A percentile compares a stretch with the other conserved stretches of the same genome.
These are phyloP conservation scores for Plusia festucae DNA, from an alignment of 2,888 invertebrate species.

Conservation along the genomic window DNA sequence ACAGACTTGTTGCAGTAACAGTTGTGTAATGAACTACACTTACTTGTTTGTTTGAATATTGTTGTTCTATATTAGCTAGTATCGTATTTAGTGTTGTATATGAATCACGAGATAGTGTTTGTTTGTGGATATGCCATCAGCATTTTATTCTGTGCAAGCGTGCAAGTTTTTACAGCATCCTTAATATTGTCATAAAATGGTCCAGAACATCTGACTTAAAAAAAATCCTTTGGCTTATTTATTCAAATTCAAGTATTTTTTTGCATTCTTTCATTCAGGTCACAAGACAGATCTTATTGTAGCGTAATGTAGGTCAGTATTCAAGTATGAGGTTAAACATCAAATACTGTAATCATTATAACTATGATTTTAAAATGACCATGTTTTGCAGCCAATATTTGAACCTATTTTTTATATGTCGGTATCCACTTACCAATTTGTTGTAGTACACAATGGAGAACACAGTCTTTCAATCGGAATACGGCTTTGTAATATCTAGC, in stretches of 20 bases:
- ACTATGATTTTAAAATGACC: background rate
- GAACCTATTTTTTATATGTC: background rate
- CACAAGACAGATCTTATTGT: too few species aligned
- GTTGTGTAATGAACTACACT: constrained; percentile 34
- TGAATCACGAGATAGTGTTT: background rate
- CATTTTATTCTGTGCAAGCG: too few species aligned
- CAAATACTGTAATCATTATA: background rate
- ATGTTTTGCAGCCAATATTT: background rate
- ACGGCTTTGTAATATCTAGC: constrained; percentile 56
- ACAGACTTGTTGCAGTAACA: constrained; percentile 34
- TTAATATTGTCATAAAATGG: background rate
- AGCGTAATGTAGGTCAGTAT: too few species aligned
- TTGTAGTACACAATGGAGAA: background rate
- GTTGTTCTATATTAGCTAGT: background rate
- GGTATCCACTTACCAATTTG: background rate
- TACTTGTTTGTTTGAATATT: constrained; percentile 38
- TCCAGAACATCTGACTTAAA: too few species aligned
- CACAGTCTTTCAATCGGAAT: constrained; percentile 36
- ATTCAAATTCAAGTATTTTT: too few species aligned
- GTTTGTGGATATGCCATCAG: background rate
- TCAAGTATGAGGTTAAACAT: background rate
- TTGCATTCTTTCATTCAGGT: too few species aligned
- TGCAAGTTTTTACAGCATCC: background rate
- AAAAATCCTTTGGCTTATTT: too few species aligned
- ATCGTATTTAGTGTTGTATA: background rate